Base-by-base conservation (phyloP, 2,113 vertebrate species). In the Pionites leucogaster region DNA sequence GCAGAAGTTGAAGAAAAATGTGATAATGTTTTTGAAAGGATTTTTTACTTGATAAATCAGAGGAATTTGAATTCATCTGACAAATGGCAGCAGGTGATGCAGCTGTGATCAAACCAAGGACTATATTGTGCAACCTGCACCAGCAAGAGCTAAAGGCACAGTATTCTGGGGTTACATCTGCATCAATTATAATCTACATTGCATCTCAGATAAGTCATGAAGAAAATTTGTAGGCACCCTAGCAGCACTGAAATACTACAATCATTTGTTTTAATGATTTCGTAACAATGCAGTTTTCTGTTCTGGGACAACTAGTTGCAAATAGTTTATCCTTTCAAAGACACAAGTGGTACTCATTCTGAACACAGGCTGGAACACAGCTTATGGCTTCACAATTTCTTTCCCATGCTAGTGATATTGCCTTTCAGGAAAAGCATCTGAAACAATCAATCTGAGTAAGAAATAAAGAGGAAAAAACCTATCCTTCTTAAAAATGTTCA, bases 331-430 rank as follows among this genome's bases (percentile, higher is more conserved):
- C 39, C 20, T 84, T 67, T 52, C 37, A 60, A 92, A 92, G 57
- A 33, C 24, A 28, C 1, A 2, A 46, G 41, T 18, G 9, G 19
- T 35, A 11, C 11, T 88, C 31, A 29, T 77, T 65, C 29, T 74
- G 44, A 81, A 33, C 6, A 6, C 49, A 60, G 53, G 17, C 35
- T 46, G 28, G 37, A 71, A 44, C 2, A 5, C 35, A 55, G 15
- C 4, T 60, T 46, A 64, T 11, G 20, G 31, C 23, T 93, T 77
- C 41, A 33, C 17, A 63, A 63, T 83, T 74, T 84, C 49, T 91
- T 83, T 19, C 3, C 19, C 10, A 16, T 47, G 24, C 11, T 81
- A 47, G 37, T 28, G 13, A 55, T 41, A 31, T 0, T 1, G 0
- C 6, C 44, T 93, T 89, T 78, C 55, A 85, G 28, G 14, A 69